Evolutionary conservation across 2,888 invertebrate species (phyloP), one percentile per base, ranked within the genome.

Genomic region (Mythimna loreyi): DNA sequence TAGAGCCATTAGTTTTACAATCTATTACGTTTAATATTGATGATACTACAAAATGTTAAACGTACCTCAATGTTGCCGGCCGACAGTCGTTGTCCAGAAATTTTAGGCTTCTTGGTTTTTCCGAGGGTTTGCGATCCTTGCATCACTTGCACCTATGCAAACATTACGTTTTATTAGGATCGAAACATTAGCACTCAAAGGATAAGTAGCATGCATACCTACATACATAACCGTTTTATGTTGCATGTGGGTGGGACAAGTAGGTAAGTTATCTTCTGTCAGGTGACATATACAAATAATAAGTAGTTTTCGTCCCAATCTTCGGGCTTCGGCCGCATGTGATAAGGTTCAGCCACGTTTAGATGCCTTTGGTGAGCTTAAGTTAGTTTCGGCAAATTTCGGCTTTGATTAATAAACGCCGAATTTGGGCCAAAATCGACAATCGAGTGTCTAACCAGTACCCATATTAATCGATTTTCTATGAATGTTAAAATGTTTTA

Each of bases 91-190:
- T 98, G 98, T 40, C 97, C 97, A 49, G 97, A 97, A 75, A 97
- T 98, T 91, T 98, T 98, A 1, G 97, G 97, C 79, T 97, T 97
- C 92, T 98, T 98, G 47, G 98, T 97, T 91, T 98, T 98, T 67
- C 98, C 98, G 72, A 98, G 96, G 55, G 98, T 98, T 88, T 98
- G 98, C 3, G 98, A 98, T 59, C 97, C 97, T 89, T 98, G 97
- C 95, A 97, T 96, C 64, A 97, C 97, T 81, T 97, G 97, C 55
- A 97, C 96, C 97, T 97, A 71, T 52, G 69, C 67, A 67, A 67
- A 76, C 55, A 78, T 68, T 64, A 59, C 55, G 59, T 21, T 11
- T 60, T 43, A 57, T 67, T 56, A 62, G 53, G 50, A 58, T 6
- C 25, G 11, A 68, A 63, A 50, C 8, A 63, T 47, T 57, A 52